Percentiles rank a stretch among this genome's conserved stretches.
phyloP scores from a whole-genome alignment of 2,797 vertebrate genomes.

The Gambusia yucatana region DNA sequence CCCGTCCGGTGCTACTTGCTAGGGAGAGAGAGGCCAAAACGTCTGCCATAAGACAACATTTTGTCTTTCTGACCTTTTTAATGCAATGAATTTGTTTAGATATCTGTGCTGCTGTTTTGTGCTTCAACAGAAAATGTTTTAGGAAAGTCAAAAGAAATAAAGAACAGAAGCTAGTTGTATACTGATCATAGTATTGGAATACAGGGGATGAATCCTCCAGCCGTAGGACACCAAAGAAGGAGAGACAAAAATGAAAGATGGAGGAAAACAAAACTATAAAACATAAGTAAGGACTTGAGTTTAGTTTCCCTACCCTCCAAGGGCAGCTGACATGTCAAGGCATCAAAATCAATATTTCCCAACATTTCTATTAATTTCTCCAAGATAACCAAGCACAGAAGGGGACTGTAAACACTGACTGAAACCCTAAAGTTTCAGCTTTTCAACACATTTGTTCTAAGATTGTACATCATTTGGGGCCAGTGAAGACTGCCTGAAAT shows the following conservation, averaged over 20 bases:
- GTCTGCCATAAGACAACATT: slow-evolving; percentile 32
- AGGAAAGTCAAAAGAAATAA: slow-evolving; percentile 17
- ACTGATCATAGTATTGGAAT: neutral
- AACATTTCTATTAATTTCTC: slow-evolving; percentile 1
- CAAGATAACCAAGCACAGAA: neutral
- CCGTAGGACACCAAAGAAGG: slow-evolving; percentile 3
- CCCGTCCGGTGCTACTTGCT: too few species aligned
- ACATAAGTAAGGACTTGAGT: slow-evolving; percentile 8
- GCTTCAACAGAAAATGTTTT: neutral
- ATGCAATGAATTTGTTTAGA: slow-evolving; percentile 11
- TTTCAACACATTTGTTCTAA: neutral
- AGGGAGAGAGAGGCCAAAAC: slow-evolving; percentile 28
- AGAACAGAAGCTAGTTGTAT: slow-evolving; percentile 15
- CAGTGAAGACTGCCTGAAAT: neutral
- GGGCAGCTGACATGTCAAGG: neutral
- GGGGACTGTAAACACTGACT: neutral
- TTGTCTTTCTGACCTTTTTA: slow-evolving; percentile 32
- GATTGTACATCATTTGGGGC: neutral
- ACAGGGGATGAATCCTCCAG: neutral
- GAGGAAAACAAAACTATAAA: slow-evolving; percentile 42
- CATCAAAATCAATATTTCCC: neutral
- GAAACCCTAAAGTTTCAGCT: neutral
- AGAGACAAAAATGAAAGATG: slow-evolving; percentile 2
- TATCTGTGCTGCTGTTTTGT: neutral
- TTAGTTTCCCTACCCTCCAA: neutral